Conservation (phyloP, 1,140 invertebrate genomes). For the Drosophila takahashii region DNA sequence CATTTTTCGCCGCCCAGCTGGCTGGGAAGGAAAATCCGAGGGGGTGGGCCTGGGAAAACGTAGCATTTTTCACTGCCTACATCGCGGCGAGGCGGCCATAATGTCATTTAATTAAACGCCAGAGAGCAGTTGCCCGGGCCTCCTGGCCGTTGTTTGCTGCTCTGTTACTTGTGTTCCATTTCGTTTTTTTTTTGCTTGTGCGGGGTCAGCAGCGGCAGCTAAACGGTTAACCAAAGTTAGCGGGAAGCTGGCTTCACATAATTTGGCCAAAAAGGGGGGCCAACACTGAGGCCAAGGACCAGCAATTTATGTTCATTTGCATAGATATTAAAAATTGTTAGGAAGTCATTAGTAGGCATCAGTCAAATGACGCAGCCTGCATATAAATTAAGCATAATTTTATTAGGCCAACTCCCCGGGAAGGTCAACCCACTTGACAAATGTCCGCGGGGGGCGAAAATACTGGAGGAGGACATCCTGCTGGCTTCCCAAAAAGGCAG, state of each 20-base stretch:
- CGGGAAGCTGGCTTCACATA: conserved; percentile 36
- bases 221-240: conserved; percentile 79
- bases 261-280: conserved; percentile 33
- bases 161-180: conserved; percentile 28
- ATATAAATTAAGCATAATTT: conserved; percentile 83
- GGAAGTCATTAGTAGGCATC: conserved; percentile 82
- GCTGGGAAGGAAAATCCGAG: conserved; percentile 2
- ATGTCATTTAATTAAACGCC: conserved; percentile 83
- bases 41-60: conserved; percentile 28
- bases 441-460: conserved; percentile 40
- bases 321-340: conserved; percentile 84
- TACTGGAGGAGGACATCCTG: background rate
- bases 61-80: conserved; percentile 73
- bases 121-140: conserved; percentile 68
- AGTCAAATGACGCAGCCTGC: conserved; percentile 82
- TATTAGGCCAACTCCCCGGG: conserved; percentile 63
- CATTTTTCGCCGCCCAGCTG: conserved; percentile 42
- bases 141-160: conserved; percentile 39
- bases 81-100: conserved; percentile 56
- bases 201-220: conserved; percentile 65
- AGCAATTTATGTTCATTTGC: conserved; percentile 83
- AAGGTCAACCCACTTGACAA: conserved; percentile 69
- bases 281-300: conserved; percentile 50
- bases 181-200: conserved; percentile 40
- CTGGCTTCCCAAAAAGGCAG: background rate